A percentile compares a stretch with the other conserved stretches of the same genome.
Conservation (phyloP, 1,140 invertebrate species). For the Brachionus paranguensis region DNA sequence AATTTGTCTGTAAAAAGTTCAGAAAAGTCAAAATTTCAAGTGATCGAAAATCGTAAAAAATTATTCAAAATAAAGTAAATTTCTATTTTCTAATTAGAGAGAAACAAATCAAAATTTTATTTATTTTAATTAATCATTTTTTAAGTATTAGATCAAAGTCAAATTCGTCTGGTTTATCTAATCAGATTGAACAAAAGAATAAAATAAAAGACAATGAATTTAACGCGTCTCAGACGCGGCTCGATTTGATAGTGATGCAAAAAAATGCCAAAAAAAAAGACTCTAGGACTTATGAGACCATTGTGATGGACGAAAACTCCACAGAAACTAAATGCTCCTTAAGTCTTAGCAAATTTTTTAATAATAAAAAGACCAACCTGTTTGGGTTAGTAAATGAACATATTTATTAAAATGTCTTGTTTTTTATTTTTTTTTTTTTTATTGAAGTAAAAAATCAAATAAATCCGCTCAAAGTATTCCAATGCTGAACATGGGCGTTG, state of each 20-base stretch:
- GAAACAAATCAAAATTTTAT: background rate
- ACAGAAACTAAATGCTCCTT: background rate
- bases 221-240: background rate
- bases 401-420: background rate
- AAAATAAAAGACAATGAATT: background rate
- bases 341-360: background rate
- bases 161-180: background rate
- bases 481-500: background rate
- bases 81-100: background rate
- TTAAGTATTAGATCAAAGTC: conserved; percentile 1
- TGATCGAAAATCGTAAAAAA: background rate
- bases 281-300: background rate
- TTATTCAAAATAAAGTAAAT: background rate
- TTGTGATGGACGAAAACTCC: background rate
- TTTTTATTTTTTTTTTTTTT: background rate
- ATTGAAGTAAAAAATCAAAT: conserved; percentile 37
- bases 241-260: background rate
- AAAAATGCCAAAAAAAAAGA: conserved; percentile 8
- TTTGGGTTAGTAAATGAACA: background rate
- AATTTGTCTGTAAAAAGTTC: background rate
- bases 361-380: background rate
- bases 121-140: background rate
- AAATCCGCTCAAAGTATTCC: conserved; percentile 41
- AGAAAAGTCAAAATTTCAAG: background rate
- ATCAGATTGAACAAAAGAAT: background rate